Evolutionary conservation across 2,113 vertebrate genomes (phyloP), one percentile per base, ranked within the genome.

Genomic region (Platycercus adscitus): DNA sequence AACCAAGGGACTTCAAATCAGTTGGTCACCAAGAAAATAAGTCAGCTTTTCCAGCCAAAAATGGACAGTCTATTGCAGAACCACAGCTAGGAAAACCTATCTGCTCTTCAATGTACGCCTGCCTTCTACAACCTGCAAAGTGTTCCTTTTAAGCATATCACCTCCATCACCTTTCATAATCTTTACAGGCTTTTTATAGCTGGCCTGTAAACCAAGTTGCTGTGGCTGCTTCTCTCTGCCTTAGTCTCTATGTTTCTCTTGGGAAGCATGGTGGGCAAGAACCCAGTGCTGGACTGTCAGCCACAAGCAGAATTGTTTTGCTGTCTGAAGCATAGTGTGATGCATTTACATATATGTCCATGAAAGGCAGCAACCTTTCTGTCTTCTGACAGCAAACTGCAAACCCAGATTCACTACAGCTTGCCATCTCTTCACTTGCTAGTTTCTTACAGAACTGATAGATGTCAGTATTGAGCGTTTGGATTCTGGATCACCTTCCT

Each of bases 311-410:
- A 65, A 28, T 11, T 49, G 25, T 15, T 53, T 71, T 76, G 65
- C 21, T 89, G 18, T 52, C 44, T 85, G 44, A 85, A 58, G n/a
- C n/a, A 65, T 9, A 21, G 17, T 10, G 24, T 0, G 3, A 37
- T 41, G 7, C 41, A 19, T 65, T 70, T 31, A 49, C 0, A 0
- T 8, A 6, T 7, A 4, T 16, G 35, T 2, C 25, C 83, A 37
- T 63, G 44, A 71, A 86, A 17, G 33, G 37, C 49, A 77, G 24
- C 19, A 91, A 39, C 9, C 39, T 72, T 82, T 61, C 43, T 55
- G 17, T 24, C 73, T 70, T 89, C 17, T 26, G 41, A 31, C 11
- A 56, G 24, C 46, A 61, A 87, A 61, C 33, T 37, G 24, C 24
- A 75, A 20, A 35, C 41, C 70, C 17, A 31, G 10, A 17, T 35